Conservation (phyloP, 2,797 vertebrate genomes). For the Cyprinodon diabolis region DNA sequence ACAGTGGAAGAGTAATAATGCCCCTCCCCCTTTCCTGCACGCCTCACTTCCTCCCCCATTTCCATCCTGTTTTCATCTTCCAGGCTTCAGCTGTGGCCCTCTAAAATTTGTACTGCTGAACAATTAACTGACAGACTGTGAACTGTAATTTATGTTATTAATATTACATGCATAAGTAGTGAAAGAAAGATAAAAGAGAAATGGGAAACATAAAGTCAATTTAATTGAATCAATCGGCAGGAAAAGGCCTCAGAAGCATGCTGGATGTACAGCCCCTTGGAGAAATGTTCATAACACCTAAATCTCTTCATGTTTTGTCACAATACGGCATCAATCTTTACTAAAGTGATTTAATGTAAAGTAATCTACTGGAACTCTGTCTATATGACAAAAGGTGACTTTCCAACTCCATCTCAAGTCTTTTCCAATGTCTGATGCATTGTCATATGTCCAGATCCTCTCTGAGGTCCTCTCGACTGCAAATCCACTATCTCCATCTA, state of each 20-base stretch:
- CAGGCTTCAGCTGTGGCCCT: conserved; percentile 77
- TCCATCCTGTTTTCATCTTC: conserved; percentile 70
- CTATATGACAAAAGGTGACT: not conserved
- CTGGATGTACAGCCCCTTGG: conserved; percentile 31
- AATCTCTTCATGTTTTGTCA: not conserved
- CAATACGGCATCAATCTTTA: not conserved
- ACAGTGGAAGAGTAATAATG: conserved; percentile 68
- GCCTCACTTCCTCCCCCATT: conserved; percentile 28
- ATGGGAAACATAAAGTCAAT: conserved; percentile 49
- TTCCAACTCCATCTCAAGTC: not conserved
- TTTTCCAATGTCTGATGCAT: not conserved
- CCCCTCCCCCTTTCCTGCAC: conserved; percentile 37
- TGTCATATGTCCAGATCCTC: no score
- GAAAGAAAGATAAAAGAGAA: conserved; percentile 45
- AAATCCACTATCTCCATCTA: no score
- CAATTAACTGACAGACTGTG: conserved; percentile 79
- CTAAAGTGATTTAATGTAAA: not conserved
- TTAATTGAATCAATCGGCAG: conserved; percentile 71
- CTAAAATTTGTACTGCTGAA: conserved; percentile 70
- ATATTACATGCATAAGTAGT: conserved; percentile 70
- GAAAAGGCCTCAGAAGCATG: conserved; percentile 67
- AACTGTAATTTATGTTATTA: conserved; percentile 81
- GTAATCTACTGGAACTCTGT: not conserved
- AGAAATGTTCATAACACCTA: not conserved
- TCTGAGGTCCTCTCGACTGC: not conserved